Evolutionary conservation across 2,888 invertebrate genomes (phyloP).

Genomic region (Cantharis lateralis): DNA sequence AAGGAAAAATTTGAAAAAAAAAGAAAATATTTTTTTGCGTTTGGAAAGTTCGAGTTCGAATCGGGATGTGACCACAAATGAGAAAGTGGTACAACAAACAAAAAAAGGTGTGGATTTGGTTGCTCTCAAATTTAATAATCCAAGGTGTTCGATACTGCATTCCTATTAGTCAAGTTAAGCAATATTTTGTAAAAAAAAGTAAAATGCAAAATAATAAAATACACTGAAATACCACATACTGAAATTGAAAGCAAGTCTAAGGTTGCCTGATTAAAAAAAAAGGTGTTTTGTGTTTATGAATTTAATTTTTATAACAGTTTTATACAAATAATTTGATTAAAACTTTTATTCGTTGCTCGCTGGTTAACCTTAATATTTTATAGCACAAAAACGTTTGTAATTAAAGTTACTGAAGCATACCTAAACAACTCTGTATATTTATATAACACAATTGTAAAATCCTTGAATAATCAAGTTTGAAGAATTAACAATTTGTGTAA

Average conservation of each 20-base stretch:
- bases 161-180: no score
- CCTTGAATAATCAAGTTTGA: neutral
- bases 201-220: no score
- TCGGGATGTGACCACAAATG: no score
- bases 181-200: no score
- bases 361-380: neutral
- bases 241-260: neutral
- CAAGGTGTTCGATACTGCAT: no score
- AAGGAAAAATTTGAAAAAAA: no score
- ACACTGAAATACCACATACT: neutral
- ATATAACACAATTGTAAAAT: neutral
- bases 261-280: neutral
- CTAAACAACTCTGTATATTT: neutral
- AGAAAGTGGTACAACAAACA: no score
- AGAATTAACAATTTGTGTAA: neutral
- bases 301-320: neutral
- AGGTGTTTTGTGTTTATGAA: neutral
- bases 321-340: neutral
- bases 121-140: no score
- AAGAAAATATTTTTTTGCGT: no score
- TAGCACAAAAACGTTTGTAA: neutral
- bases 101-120: no score
- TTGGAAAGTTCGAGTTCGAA: no score
- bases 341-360: neutral
- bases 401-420: neutral